Percentiles rank a stretch among this genome's conserved stretches.
phyloP scores from a whole-genome alignment of 2,113 vertebrate genomes.

The Peucedramus taeniatus region DNA sequence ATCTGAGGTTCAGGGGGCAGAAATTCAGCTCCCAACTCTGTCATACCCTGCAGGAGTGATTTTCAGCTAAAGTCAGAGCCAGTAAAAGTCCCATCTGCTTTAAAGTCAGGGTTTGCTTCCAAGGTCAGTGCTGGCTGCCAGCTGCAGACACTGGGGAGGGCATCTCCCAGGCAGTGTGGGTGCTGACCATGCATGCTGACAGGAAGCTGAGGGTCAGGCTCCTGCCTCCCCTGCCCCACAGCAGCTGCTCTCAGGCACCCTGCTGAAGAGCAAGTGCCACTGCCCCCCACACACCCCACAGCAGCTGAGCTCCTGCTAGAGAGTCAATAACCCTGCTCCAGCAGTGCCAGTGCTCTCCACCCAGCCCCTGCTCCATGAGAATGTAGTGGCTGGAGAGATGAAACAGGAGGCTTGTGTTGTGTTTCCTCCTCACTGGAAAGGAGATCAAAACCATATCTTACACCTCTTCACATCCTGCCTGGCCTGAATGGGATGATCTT shows the following conservation, averaged over 20 bases:
- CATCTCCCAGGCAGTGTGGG: background rate
- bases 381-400: fast-evolving
- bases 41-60: background rate
- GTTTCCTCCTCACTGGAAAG: background rate
- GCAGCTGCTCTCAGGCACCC: background rate
- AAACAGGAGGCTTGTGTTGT: background rate
- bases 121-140: background rate
- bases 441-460: background rate
- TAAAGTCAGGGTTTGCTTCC: background rate
- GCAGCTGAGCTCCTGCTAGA: background rate
- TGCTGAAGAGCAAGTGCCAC: fast-evolving
- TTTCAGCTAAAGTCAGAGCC: background rate
- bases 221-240: fast-evolving
- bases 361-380: background rate
- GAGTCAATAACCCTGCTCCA: background rate
- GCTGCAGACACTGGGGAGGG: background rate
- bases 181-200: fast-evolving
- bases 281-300: background rate
- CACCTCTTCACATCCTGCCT: background rate
- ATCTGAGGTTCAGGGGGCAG: background rate
- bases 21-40: background rate
- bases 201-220: background rate
- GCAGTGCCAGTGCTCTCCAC: background rate
- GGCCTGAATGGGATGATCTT: background rate
- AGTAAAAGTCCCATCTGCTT: background rate